phyloP scores from a whole-genome alignment of 1,140 invertebrate genomes.

The Palaemon carinicauda region DNA sequence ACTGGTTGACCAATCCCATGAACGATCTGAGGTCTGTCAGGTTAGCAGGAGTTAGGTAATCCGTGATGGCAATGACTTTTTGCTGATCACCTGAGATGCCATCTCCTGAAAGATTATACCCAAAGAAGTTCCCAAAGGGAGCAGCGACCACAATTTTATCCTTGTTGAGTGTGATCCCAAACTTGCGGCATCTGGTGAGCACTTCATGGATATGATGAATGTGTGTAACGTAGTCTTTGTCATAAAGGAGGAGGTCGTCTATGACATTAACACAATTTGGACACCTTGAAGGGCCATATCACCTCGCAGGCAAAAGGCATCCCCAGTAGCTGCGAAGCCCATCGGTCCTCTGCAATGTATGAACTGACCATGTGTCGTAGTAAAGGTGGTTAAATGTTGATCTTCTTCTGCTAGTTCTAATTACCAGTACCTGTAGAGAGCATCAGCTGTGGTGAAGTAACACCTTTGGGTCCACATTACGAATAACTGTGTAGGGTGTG shows the following conservation, averaged over 20 bases:
- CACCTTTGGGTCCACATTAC: not conserved
- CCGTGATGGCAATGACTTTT: no score
- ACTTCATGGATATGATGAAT: not conserved
- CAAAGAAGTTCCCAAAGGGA: no score
- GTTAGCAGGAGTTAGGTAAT: no score
- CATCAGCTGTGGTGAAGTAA: not conserved
- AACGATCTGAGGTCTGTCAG: no score
- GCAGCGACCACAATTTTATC: no score
- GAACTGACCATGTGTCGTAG: not conserved
- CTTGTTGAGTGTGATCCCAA: not conserved
- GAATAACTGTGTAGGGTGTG: constrained; percentile 2
- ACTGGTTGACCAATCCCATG: no score
- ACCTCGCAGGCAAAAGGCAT: no score
- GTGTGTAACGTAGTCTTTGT: not conserved
- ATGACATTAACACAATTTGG: not conserved
- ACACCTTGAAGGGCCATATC: no score
- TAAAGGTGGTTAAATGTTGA: not conserved
- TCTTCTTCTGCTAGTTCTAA: constrained; percentile 5
- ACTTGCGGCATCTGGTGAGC: not conserved
- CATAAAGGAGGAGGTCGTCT: not conserved
- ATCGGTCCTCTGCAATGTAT: not conserved
- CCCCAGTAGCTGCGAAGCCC: no score
- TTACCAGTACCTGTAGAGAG: not conserved
- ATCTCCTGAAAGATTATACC: no score
- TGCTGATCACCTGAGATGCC: no score